Base-by-base conservation (phyloP, 2,797 vertebrate species). In the Prunella strophiata region DNA sequence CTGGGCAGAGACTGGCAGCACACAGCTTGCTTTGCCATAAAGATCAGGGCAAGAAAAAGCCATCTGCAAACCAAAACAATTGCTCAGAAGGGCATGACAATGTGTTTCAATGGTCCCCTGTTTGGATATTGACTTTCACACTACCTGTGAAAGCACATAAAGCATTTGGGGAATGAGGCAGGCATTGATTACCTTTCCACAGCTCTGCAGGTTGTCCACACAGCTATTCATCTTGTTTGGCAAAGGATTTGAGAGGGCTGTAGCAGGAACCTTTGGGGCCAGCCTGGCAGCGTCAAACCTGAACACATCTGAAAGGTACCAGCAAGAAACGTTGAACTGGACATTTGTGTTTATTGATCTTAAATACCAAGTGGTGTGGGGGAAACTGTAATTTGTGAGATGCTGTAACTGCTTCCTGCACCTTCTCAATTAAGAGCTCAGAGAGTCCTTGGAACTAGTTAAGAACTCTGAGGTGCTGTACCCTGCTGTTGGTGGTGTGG, bases 181-280 rank as follows among this genome's bases (percentile, higher is more conserved):
- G 48, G 23, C 85, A 96, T 92, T 71, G 92, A 95, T 96, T 95
- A 96, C 27, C 79, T 90, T 91, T 96, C 91, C 45, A 81, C 14
- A 4, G 45, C 73, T 75, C 89, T 73, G 59, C 74, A 82, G 82
- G 80, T 76, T 91, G 74, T 63, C 38, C 71, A 68, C 3, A 3
- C 16, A 73, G 59, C 42, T 90, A 81, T 96, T 85, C 38, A 58
- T 93, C 66, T 88, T 88, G 30, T 79, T 88, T 79, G 85, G 71
- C 73, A 93, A 81, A 70, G 3, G 6, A 55, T 72, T 81, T 81
- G 66, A 92, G 63, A 88, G 22, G 29, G 42, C 18, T 65, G 14
- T 29, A 83, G 67, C 82, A 78, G 62, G 34, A 81, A 74, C 20
- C 12, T 84, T 89, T 66, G 51, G 36, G 54, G 47, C 25, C 42